These are phyloP conservation scores for Hemiprocne comata DNA, from an alignment of 2,113 vertebrate genomes.

Conservation along the genomic window DNA sequence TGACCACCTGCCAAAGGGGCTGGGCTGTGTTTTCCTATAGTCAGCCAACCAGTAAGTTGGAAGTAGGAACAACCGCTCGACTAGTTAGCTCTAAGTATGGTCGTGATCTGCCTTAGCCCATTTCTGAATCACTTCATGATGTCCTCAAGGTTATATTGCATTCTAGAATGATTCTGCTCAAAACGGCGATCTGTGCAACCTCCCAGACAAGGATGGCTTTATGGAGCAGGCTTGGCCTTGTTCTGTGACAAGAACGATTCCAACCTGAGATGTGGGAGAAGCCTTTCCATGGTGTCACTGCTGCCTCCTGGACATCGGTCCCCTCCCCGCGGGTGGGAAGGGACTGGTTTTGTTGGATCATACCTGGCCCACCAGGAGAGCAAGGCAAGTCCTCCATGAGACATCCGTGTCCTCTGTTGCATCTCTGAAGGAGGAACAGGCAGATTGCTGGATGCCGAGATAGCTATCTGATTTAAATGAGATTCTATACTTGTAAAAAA, in stretches of 20 bases:
- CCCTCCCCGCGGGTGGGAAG: neutral
- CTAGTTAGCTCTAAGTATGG: constrained; percentile 41
- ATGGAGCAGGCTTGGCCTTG: constrained; percentile 17
- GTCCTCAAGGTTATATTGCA: constrained; percentile 58
- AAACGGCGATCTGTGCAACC: constrained; percentile 4
- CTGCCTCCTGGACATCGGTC: neutral
- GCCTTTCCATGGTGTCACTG: neutral
- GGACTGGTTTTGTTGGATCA: neutral
- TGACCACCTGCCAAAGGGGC: neutral
- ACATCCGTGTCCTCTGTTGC: neutral
- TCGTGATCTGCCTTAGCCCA: constrained; percentile 63
- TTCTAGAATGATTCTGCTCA: constrained; percentile 54
- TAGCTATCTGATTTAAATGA: constrained; percentile 40
- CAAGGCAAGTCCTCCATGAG: neutral
- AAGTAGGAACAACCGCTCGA: neutral
- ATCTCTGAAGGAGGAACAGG: neutral
- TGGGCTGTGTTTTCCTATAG: neutral
- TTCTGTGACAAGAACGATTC: neutral
- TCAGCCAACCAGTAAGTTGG: constrained; percentile 39
- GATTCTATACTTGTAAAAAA: constrained; percentile 55
- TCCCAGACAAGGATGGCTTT: neutral
- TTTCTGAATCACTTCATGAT: constrained; percentile 26
- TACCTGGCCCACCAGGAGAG: neutral
- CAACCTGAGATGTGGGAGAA: neutral
- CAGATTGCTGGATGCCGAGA: constrained; percentile 10